Base-by-base conservation (phyloP, 2,113 vertebrate genomes). In the Corvus cornix region DNA sequence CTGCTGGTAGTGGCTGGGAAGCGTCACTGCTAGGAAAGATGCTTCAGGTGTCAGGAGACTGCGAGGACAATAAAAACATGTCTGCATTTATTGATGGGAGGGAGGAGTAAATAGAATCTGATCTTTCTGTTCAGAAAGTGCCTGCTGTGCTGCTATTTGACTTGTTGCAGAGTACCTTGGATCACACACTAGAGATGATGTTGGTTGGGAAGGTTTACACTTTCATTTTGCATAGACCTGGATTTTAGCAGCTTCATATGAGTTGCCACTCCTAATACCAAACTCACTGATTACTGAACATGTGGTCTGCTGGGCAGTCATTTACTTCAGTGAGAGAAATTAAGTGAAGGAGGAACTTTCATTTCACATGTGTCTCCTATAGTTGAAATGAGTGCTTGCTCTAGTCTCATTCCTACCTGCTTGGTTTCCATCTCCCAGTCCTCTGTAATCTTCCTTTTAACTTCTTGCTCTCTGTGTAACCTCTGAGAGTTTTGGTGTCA, bases 141-240 rank as follows among this genome's bases (percentile, higher is more conserved):
- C 39, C 39, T 90, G 55, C 51, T 2, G 0, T 63, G n/a, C 64
- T 88, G n/a, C 59, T 31, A 0, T 76, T 88, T 1, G 4, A 11
- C 30, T 51, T 89, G 27, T 10, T 81, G 39, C 56, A 64, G 51
- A 78, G 23, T 76, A 81, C 24, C 15, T 67, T 89, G 60, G 39
- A 26, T 84, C 69, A 30, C 46, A 16, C 11, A 6, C 24, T 41
- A 46, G 35, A 59, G 26, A 22, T 63, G 11, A 12, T 51, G 22
- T 37, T 84, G 24, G 7, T 46, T 44, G 62, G 46, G 39, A 16
- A 81, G 41, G 31, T 66, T 84, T 27, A 16, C 8, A 3, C 9
- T 92, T 81, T 9, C 3, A 43, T 75, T 84, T 68, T 56, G 22
- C 26, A 22, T 4, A 31, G n/a, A 28, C 22, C 3, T 17, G 48